phyloP scores from a whole-genome alignment of 2,113 vertebrate species.

The Triplophysa dalaica region DNA sequence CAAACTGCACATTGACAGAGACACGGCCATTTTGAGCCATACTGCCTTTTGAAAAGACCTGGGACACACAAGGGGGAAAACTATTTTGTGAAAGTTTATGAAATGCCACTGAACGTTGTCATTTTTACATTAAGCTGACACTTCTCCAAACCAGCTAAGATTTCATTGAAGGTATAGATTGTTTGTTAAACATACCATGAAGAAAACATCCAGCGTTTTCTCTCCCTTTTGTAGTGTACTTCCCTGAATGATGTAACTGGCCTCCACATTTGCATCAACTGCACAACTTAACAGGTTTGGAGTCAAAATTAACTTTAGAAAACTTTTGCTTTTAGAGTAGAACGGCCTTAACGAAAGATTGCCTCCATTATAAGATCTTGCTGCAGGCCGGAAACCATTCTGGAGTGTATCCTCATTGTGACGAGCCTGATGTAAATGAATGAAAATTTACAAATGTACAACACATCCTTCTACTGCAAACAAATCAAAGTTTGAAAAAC shows the following conservation, averaged over 20 bases:
- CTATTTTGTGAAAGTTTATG: neutral
- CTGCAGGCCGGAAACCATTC: rapidly evolving
- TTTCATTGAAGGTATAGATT: too few relatives aligned
- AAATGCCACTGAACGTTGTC: too few relatives aligned
- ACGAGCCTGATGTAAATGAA: constrained; percentile 50
- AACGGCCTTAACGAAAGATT: constrained; percentile 30
- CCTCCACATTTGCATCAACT: constrained; percentile 47
- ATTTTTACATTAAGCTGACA: too few relatives aligned
- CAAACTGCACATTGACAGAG: constrained; percentile 50
- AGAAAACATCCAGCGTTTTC: constrained; percentile 62
- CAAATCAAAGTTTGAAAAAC: too few relatives aligned
- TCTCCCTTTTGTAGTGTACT: constrained; percentile 58
- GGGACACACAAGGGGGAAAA: neutral
- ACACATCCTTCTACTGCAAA: too few relatives aligned
- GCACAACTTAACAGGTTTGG: constrained; percentile 55
- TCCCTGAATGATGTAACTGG: constrained; percentile 68
- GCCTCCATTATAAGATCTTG: constrained; percentile 29
- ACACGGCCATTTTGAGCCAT: constrained; percentile 60
- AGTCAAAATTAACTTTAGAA: constrained; percentile 63
- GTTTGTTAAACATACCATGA: constrained; percentile 59
- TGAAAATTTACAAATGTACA: neutral
- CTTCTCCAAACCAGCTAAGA: too few relatives aligned
- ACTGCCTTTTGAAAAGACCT: constrained; percentile 72
- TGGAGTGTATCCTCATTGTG: rapidly evolving
- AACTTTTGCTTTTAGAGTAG: constrained; percentile 72